Percentiles rank a stretch among this genome's conserved stretches.
Evolutionary conservation across 2,888 invertebrate species (phyloP).

Genomic region (Pollenia labialis): DNA sequence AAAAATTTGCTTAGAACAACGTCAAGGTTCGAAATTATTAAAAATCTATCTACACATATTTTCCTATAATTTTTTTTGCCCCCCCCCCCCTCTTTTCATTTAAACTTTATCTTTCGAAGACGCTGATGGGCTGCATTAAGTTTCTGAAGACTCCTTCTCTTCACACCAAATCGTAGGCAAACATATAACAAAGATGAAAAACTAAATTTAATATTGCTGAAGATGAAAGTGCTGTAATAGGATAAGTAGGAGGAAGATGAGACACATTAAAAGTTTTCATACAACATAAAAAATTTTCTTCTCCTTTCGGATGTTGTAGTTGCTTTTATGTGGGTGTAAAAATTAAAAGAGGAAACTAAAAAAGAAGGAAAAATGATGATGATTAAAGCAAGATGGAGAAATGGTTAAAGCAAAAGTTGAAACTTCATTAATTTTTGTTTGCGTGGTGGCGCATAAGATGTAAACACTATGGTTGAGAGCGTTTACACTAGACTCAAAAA

Average conservation of each 20-base stretch:
- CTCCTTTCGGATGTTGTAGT: background rate
- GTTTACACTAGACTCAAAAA: conserved; percentile 37
- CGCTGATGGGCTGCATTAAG: conserved; percentile 1
- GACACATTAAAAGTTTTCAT: conserved; percentile 66
- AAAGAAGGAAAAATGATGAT: conserved; percentile 45
- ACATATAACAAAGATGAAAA: conserved; percentile 35
- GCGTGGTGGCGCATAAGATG: conserved; percentile 61
- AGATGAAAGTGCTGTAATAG: conserved; percentile 31
- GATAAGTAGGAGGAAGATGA: conserved; percentile 53
- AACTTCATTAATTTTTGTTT: conserved; percentile 70
- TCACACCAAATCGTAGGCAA: conserved; percentile 1
- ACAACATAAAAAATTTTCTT: conserved; percentile 30
- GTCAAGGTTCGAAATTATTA: conserved; percentile 39
- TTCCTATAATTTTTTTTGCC: conserved; percentile 15
- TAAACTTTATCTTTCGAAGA: conserved; percentile 64
- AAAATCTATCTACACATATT: conserved; percentile 43
- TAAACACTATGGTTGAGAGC: background rate
- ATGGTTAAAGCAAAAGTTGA: conserved; percentile 55
- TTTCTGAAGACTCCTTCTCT: background rate
- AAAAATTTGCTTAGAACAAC: conserved; percentile 53
- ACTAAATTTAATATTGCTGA: conserved; percentile 29
- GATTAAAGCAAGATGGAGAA: conserved; percentile 38
- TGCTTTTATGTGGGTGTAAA: conserved; percentile 26
- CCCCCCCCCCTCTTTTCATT: conserved; percentile 20
- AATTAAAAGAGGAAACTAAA: conserved; percentile 14